phyloP scores from a whole-genome alignment of 2,888 invertebrate species.

The Ectropis crepuscularia region DNA sequence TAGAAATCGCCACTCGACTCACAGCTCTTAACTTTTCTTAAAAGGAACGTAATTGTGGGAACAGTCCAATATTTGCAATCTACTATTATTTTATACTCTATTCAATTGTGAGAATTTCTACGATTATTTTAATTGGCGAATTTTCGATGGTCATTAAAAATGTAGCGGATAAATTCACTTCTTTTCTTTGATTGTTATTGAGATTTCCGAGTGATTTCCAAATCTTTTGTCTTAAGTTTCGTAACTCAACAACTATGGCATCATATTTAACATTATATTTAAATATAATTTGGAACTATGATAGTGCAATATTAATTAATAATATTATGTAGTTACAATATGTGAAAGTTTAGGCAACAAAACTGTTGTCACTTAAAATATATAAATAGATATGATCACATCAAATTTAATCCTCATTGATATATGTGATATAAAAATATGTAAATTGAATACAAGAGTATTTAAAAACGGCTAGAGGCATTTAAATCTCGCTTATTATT shows the following conservation, averaged over 20 bases:
- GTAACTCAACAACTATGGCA: not conserved
- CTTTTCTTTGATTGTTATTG: conserved; percentile 55
- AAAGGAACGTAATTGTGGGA: conserved; percentile 70
- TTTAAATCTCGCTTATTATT: too few relatives aligned
- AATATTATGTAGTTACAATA: not conserved
- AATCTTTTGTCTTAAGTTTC: conserved; percentile 51
- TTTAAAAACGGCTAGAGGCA: too few relatives aligned
- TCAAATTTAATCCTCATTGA: too few relatives aligned
- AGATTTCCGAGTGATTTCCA: conserved; percentile 36
- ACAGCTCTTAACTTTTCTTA: conserved; percentile 55
- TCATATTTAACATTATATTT: not conserved
- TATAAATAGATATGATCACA: too few relatives aligned
- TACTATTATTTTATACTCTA: conserved; percentile 35
- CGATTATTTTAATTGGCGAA: conserved; percentile 55
- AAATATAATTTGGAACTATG: not conserved
- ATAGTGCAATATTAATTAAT: not conserved
- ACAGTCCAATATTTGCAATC: conserved; percentile 68
- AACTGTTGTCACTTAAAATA: too few relatives aligned
- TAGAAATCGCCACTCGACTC: conserved; percentile 71
- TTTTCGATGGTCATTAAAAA: conserved; percentile 59
- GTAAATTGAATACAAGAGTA: too few relatives aligned
- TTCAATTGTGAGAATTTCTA: conserved; percentile 71
- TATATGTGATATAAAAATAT: too few relatives aligned
- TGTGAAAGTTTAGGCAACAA: not conserved
- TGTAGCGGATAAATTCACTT: conserved; percentile 52